Evolutionary conservation across 1,140 invertebrate species (phyloP), one percentile per base, ranked within the genome.

Genomic region (Araneus ventricosus): DNA sequence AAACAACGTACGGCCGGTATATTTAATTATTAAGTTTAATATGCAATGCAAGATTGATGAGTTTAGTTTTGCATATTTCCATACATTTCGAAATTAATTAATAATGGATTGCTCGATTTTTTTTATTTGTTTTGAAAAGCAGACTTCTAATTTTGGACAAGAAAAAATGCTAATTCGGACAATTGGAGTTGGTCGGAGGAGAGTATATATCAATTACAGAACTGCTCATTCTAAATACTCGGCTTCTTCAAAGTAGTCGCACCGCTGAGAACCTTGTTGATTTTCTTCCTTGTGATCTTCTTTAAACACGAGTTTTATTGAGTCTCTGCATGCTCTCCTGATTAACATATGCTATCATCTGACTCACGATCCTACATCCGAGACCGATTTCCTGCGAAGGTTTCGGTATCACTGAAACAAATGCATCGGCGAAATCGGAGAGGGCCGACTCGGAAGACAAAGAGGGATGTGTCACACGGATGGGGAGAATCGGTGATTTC

Each of bases 331-430:
- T 61, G 24, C 59, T n/a, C 4, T 30, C 57, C 6, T 17, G 27
- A 87, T 87, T 87, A 45, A 34, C 85, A 87, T 87, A 61, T 61
- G 27, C 39, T 52, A 88, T 88, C 85, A 87, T 87, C 39, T 88
- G 59, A 88, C 34, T n/a, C 87, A 30, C 45, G 45, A 34, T 61
- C 57, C n/a, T 17, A 57, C 61, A 67, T 67, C 67, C n/a, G 67
- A 90, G 88, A 90, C 34, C 57, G 41, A 80, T 90, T 90, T 90
- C 88, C 88, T 90, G 67, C 39, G 70, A 24, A 39, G 86, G 34
- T 37, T 88, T 45, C 37, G 20, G 27, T 70, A 34, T 80, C 70
- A 41, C 87, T 52, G 7, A 24, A 80, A 90, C 88, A 79, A 80
- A 59, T 80, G 41, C 45, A 30, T 90, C 27, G 27, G 27, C 14